phyloP scores from a whole-genome alignment of 2,888 invertebrate species.

The Zelleria hepariella region DNA sequence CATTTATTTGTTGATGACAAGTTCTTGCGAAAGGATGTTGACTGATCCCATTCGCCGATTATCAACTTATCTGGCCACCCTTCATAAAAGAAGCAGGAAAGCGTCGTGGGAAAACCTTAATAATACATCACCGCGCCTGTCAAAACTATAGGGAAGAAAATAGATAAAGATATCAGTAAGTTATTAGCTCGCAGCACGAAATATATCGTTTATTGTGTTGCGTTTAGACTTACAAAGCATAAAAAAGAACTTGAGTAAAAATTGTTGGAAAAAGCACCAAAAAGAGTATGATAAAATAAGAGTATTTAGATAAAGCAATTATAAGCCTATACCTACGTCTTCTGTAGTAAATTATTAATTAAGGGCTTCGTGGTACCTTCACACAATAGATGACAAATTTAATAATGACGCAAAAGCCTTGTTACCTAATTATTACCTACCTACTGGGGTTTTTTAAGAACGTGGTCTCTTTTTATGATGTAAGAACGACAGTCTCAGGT shows the following conservation, averaged over 20 bases:
- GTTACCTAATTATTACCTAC: too few relatives aligned
- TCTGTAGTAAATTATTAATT: too few relatives aligned
- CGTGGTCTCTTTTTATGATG: too few relatives aligned
- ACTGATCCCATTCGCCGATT: constrained; percentile 33
- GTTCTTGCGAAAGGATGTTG: constrained; percentile 21
- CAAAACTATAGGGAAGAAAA: constrained; percentile 4
- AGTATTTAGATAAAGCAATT: too few relatives aligned
- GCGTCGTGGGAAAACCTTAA: background rate
- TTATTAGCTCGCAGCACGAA: constrained; percentile 12
- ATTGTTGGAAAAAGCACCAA: too few relatives aligned
- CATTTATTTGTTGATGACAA: background rate
- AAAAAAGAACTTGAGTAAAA: background rate
- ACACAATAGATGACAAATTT: too few relatives aligned
- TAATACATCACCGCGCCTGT: constrained; percentile 1
- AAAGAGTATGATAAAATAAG: too few relatives aligned
- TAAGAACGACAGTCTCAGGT: too few relatives aligned
- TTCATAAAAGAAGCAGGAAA: background rate
- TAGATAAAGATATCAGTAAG: constrained; percentile 6
- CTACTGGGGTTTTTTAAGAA: too few relatives aligned
- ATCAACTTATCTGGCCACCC: constrained; percentile 5
- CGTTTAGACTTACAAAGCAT: background rate
- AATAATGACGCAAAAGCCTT: too few relatives aligned
- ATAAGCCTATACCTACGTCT: too few relatives aligned
- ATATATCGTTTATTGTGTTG: constrained; percentile 15
- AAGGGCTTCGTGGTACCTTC: too few relatives aligned